Evolutionary conservation across 2,797 vertebrate genomes (phyloP), one percentile per base, ranked within the genome.

Genomic region (Gymnopithys bicolor): DNA sequence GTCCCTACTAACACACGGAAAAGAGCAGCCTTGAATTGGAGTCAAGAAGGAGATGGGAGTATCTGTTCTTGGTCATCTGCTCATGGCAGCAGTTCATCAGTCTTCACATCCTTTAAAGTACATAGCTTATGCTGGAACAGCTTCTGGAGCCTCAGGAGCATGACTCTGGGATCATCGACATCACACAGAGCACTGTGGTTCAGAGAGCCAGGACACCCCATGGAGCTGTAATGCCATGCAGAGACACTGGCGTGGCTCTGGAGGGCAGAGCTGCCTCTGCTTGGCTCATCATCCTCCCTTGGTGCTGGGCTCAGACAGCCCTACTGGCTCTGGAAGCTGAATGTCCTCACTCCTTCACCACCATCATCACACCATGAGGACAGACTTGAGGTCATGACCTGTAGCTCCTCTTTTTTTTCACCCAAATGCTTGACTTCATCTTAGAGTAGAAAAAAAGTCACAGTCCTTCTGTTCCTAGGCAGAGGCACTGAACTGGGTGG

Each of bases 181-280:
- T 63, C 49, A 69, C 55, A 35, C 1, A 1, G 28, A 5, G 18
- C 0, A 63, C 62, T 4, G 67, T 19, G 71, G 63, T 23, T 63
- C 64, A n/a, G 43, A 85, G 55, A 59, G 52, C 68, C 64, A 35
- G 33, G 39, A 22, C 78, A 87, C 18, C 55, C 70, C 45, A 10
- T 0, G 2, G 74, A 71, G 66, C 52, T 32, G 25, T 37, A 25
- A n/a, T 12, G 6, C 56, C 10, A 2, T 0, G 12, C 2, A 1
- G 70, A 64, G 53, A 35, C 53, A 32, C 32, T 2, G 3, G 58
- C 58, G n/a, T 46, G 10, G 84, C 81, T 62, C 81, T 30, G 0
- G 0, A 33, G 32, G 56, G 67, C 84, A 52, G 19, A 64, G 9
- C 51, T 75, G 73, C 80, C 56, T 30, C 28, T 33, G 60, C 85